Percentiles rank a stretch among this genome's conserved stretches.
Conservation (phyloP, 2,888 invertebrate genomes). For the Plagodis dolabraria region DNA sequence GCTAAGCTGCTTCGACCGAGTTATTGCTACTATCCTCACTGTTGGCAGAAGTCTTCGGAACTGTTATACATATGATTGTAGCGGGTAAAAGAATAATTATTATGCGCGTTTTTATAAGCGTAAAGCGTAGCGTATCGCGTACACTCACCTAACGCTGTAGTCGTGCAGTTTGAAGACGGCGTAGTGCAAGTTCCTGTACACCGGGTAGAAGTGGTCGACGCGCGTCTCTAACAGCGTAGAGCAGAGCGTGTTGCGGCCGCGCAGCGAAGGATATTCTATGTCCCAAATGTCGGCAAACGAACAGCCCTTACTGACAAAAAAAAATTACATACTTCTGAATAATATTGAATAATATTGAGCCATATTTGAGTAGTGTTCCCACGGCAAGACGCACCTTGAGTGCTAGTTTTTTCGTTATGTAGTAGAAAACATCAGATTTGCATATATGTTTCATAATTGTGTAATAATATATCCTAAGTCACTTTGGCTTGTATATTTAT, state of each 20-base stretch:
- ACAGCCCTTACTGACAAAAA: constrained; percentile 60
- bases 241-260: constrained; percentile 52
- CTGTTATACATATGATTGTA: background rate
- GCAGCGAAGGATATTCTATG: constrained; percentile 45
- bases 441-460: too few species aligned
- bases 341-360: background rate
- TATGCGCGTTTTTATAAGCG: background rate
- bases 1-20: too few species aligned
- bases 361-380: too few species aligned
- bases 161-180: constrained; percentile 71
- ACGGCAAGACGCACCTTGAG: too few species aligned
- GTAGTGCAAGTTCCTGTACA: constrained; percentile 65
- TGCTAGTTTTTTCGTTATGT: too few species aligned
- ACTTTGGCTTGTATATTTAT: too few species aligned
- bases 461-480: too few species aligned
- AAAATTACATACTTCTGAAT: background rate
- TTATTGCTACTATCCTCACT: too few species aligned
- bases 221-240: constrained; percentile 51
- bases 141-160: constrained; percentile 62
- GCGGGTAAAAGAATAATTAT: background rate
- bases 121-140: background rate
- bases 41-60: background rate
- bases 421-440: too few species aligned
- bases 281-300: constrained; percentile 70
- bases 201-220: constrained; percentile 66